A percentile compares a stretch with the other conserved stretches of the same genome.
These are phyloP conservation scores for Taxidea taxus DNA, from an alignment of 2,113 vertebrate genomes.

Conservation along the genomic window DNA sequence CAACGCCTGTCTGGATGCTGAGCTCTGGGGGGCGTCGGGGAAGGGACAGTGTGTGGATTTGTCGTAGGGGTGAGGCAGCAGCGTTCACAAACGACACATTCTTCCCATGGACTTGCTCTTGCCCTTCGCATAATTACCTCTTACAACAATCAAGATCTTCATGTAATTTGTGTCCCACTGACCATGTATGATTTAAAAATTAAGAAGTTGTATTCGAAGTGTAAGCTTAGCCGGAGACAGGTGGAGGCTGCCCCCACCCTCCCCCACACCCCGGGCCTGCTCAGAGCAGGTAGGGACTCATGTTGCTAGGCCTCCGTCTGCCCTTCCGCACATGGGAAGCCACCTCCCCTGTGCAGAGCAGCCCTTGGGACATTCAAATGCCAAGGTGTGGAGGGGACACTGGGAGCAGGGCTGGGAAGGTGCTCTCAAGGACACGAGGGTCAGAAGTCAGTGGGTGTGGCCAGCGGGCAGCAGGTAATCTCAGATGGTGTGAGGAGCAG, in stretches of 20 bases:
- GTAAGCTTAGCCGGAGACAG: background rate
- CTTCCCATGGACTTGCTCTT: background rate
- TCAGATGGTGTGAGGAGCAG: background rate
- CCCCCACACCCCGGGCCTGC: background rate
- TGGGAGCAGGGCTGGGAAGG: background rate
- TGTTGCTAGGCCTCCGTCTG: fast-evolving
- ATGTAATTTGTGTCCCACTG: background rate
- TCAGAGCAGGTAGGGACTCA: background rate
- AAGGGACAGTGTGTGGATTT: background rate
- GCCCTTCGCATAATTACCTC: background rate
- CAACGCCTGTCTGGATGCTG: fast-evolving
- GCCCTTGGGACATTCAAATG: background rate
- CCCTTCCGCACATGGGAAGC: too few species aligned
- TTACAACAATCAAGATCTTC: background rate
- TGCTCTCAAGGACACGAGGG: background rate
- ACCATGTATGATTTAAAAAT: background rate
- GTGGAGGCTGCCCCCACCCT: fast-evolving
- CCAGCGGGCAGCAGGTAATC: too few species aligned
- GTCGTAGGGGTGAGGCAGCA: too few species aligned
- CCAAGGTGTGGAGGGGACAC: fast-evolving
- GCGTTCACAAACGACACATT: background rate
- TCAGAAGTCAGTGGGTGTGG: background rate
- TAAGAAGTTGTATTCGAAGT: background rate
- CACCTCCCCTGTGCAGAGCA: background rate
- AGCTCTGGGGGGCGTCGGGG: background rate